Evolutionary conservation across 53 echinoderm and acorn worm genomes (phyloP).

Genomic region (Luidia sarsii): DNA sequence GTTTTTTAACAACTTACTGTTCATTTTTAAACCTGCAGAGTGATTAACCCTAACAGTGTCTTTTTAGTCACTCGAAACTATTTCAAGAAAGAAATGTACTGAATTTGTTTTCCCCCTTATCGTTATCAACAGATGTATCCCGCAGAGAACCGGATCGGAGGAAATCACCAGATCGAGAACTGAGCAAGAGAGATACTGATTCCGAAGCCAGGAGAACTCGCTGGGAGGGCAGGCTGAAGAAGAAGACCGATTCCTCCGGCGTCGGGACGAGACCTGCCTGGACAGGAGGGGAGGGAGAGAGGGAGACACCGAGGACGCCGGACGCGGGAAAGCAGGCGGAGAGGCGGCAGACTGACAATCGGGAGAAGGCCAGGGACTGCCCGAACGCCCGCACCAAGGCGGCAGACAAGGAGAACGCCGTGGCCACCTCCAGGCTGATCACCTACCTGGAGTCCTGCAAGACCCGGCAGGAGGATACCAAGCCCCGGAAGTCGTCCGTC

Average conservation of each 20-base stretch:
- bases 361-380: background rate
- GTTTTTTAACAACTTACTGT: no score
- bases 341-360: background rate
- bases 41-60: no score
- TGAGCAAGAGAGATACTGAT: background rate
- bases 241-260: background rate
- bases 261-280: background rate
- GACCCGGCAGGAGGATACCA: background rate
- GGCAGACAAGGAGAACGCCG: constrained; percentile 17
- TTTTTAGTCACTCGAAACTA: no score
- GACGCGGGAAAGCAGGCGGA: background rate
- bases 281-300: background rate
- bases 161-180: constrained; percentile 7
- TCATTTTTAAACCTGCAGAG: no score
- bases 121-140: constrained; percentile 23
- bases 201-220: background rate
- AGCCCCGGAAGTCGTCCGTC: constrained; percentile 17
- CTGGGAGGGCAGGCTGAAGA: background rate
- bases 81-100: background rate
- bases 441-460: background rate
- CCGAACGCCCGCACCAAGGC: background rate
- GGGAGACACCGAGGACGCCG: background rate
- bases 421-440: background rate
- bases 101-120: background rate
- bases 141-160: background rate